A percentile compares a stretch with the other conserved stretches of the same genome.
Conservation (phyloP, 2,113 vertebrate genomes). For the Lonchura striata region DNA sequence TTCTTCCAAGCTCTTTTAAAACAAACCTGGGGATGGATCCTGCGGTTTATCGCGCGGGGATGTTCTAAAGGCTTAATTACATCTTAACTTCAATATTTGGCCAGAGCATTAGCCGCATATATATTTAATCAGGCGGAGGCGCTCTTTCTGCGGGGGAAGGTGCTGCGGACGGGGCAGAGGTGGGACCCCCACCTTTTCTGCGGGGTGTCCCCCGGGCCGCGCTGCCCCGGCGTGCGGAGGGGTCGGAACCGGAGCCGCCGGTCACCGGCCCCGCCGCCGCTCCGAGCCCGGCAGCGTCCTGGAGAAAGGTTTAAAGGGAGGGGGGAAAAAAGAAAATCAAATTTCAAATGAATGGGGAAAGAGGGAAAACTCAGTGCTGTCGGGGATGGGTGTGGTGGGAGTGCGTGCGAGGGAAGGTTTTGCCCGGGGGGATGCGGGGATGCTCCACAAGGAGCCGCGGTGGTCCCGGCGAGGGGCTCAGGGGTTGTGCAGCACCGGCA, state of each 20-base stretch:
- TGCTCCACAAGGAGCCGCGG: neutral
- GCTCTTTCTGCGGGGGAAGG: neutral
- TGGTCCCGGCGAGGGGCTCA: neutral
- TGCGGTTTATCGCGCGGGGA: neutral
- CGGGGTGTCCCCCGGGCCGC: neutral
- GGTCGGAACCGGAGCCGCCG: neutral
- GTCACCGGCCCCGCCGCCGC: neutral
- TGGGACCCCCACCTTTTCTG: neutral
- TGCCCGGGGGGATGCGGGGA: neutral
- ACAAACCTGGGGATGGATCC: neutral
- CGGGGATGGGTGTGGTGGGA: neutral
- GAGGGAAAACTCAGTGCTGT: neutral
- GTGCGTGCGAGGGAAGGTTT: neutral
- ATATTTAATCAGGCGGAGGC: conserved; percentile 16
- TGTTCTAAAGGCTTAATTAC: neutral
- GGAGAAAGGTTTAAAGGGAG: neutral
- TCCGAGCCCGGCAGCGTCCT: neutral
- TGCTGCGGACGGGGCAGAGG: neutral
- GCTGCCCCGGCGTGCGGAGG: neutral
- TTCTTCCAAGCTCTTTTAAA: neutral
- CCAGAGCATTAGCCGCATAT: neutral
- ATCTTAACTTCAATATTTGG: conserved; percentile 8
- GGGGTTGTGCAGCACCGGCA: neutral
- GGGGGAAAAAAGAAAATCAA: rapidly evolving
- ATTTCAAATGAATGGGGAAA: neutral